phyloP scores from a whole-genome alignment of 1,140 invertebrate genomes.

The Tenebrio molitor region DNA sequence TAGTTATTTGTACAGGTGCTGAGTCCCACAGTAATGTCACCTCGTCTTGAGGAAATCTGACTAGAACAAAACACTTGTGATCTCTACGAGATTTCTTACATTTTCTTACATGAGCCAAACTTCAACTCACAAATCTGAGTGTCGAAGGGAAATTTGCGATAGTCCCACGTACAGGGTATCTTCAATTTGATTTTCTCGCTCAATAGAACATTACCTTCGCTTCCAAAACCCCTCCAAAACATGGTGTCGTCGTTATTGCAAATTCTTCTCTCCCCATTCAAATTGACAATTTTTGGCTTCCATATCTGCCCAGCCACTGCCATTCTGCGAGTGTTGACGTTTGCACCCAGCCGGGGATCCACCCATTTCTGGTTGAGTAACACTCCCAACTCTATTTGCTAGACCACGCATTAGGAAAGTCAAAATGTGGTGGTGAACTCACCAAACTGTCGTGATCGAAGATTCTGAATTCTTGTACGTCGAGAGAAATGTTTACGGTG shows the following conservation, averaged over 20 bases:
- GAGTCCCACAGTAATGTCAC: constrained; percentile 44
- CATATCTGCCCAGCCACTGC: constrained; percentile 56
- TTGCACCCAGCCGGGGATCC: constrained; percentile 52
- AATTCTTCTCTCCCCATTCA: constrained; percentile 41
- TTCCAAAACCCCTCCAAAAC: constrained; percentile 56
- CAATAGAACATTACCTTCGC: constrained; percentile 51
- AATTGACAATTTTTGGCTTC: constrained; percentile 53
- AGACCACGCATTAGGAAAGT: too few species aligned
- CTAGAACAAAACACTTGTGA: constrained; percentile 31
- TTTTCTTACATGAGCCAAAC: constrained; percentile 55
- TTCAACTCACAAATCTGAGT: constrained; percentile 54
- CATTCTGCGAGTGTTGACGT: constrained; percentile 49
- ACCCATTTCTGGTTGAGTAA: constrained; percentile 54
- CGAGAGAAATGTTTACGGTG: constrained; percentile 49
- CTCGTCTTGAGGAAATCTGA: constrained; percentile 50
- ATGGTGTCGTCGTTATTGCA: constrained; percentile 49
- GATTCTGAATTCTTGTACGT: constrained; percentile 43
- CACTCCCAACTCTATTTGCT: constrained; percentile 46
- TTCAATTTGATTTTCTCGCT: constrained; percentile 52
- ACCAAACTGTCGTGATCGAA: constrained; percentile 47
- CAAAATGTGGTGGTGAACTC: too few species aligned
- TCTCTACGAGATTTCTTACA: neutral
- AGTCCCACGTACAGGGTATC: constrained; percentile 45
- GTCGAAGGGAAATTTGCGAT: constrained; percentile 55
- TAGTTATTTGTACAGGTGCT: constrained; percentile 17